Evolutionary conservation across 1,140 invertebrate species (phyloP), one percentile per base, ranked within the genome.

Genomic region (Bombus soroeensis): DNA sequence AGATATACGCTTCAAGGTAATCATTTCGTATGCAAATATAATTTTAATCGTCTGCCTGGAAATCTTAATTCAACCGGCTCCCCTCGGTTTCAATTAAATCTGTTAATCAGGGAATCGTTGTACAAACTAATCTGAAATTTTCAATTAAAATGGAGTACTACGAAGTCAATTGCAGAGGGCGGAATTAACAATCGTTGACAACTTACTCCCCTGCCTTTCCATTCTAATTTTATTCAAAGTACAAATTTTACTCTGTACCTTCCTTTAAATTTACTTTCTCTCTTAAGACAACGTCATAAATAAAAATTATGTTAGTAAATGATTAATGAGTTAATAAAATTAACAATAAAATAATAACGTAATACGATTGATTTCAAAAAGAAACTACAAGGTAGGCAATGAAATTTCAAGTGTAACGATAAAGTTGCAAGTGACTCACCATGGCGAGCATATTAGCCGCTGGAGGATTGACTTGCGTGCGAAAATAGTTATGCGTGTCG

Each of bases 401-500:
- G 6, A n/a, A 32, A 32, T 32, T 32, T 4, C 64, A 32, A 32
- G 3, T 62, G 28, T 12, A 62, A 62, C n/a, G 34, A 25, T 25
- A 70, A 39, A 70, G 18, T 53, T 53, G 47, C 22, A 70, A 9
- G 25, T 59, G 68, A 70, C 89, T 90, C 95, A 98, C 97, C 98
- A 98, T 98, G 87, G 96, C 93, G 32, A 98, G 95, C 97, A 98
- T 98, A 93, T 98, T 97, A n/a, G 97, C 95, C 10, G 97, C 97
- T 32, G 96, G 94, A 0, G 98, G 98, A 77, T 96, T 94, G 32
- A 98, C 98, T 92, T 96, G 96, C 2, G 96, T 96, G 70, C 98
- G 95, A 93, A 98, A 98, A 91, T 96, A 97, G 93, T 98, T 98
- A 94, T 98, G 97, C 92, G 97, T 97, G 15, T 96, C 94, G 1